These are phyloP conservation scores for Montipora foliosa DNA, from an alignment of 64 coral and sea anemone genomes.

Conservation along the genomic window DNA sequence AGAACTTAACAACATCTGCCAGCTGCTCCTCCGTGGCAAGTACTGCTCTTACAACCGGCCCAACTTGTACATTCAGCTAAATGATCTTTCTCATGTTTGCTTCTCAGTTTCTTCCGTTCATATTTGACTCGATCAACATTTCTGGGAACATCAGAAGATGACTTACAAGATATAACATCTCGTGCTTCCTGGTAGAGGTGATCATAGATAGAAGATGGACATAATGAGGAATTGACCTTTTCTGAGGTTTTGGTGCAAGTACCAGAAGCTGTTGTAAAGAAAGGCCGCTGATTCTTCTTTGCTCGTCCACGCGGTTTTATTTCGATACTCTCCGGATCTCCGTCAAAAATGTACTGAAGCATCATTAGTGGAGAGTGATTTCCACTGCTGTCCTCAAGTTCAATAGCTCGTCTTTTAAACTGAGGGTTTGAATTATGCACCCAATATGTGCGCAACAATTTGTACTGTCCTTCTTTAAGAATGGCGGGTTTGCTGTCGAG, in stretches of 20 bases:
- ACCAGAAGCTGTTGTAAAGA: slow-evolving; percentile 24
- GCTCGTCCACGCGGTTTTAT: slow-evolving; percentile 4
- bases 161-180: slow-evolving; percentile 18
- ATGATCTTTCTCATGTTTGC: slow-evolving; percentile 47
- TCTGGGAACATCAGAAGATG: slow-evolving; percentile 48
- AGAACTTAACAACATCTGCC: slow-evolving; percentile 57
- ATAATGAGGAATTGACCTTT: background rate
- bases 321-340: slow-evolving; percentile 22
- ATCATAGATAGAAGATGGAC: slow-evolving; percentile 50
- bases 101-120: slow-evolving; percentile 47
- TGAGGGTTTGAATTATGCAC: slow-evolving; percentile 1
- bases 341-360: slow-evolving; percentile 39
- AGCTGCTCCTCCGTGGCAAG: slow-evolving; percentile 39
- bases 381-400: slow-evolving; percentile 14
- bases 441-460: background rate
- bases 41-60: slow-evolving; percentile 25
- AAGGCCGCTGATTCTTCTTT: slow-evolving; percentile 16
- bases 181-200: slow-evolving; percentile 51
- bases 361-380: slow-evolving; percentile 9
- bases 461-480: slow-evolving; percentile 16
- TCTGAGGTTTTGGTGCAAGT: slow-evolving; percentile 34
- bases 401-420: background rate
- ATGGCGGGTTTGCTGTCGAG: background rate
- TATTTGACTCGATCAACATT: slow-evolving; percentile 61
- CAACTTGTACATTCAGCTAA: slow-evolving; percentile 59